phyloP scores from a whole-genome alignment of 64 coral and sea anemone species.

The Stylophora pistillata region DNA sequence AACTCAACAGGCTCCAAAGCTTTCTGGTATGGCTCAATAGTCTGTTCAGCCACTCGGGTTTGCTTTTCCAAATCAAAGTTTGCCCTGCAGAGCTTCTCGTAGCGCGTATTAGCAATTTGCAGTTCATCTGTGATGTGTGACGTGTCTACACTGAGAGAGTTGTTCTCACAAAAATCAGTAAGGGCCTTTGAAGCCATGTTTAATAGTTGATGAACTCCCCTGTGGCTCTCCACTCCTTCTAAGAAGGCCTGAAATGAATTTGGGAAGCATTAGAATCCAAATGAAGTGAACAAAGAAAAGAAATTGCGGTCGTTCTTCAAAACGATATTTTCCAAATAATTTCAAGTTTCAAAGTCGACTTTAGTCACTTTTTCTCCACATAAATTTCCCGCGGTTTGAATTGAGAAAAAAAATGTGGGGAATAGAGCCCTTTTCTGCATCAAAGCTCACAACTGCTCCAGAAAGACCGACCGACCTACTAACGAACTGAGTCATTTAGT shows the following conservation, averaged over 20 bases:
- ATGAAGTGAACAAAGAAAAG: not conserved
- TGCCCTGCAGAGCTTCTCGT: conserved; percentile 68
- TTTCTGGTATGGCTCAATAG: conserved; percentile 69
- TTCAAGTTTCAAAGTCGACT: too few relatives aligned
- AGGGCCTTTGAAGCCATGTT: conserved; percentile 54
- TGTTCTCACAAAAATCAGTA: conserved; percentile 44
- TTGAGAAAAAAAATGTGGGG: too few relatives aligned
- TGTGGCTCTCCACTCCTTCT: conserved; percentile 38
- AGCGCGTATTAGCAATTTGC: conserved; percentile 59
- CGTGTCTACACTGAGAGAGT: conserved; percentile 65
- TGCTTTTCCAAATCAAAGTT: conserved; percentile 81
- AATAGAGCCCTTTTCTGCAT: too few relatives aligned
- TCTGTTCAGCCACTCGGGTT: conserved; percentile 71
- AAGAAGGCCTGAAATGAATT: conserved; percentile 49
- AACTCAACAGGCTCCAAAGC: conserved; percentile 71
- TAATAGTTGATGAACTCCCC: conserved; percentile 51
- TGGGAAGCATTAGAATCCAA: not conserved
- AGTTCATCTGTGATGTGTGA: conserved; percentile 77
- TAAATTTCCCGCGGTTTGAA: too few relatives aligned
- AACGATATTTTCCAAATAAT: too few relatives aligned
- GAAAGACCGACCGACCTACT: too few relatives aligned
- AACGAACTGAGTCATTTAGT: too few relatives aligned
- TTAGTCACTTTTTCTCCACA: too few relatives aligned
- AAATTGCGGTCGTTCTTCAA: too few relatives aligned
- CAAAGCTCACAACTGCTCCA: too few relatives aligned